A percentile compares a stretch with the other conserved stretches of the same genome.
Evolutionary conservation across 1,140 invertebrate species (phyloP).

Genomic region (Platyscapa corneri): DNA sequence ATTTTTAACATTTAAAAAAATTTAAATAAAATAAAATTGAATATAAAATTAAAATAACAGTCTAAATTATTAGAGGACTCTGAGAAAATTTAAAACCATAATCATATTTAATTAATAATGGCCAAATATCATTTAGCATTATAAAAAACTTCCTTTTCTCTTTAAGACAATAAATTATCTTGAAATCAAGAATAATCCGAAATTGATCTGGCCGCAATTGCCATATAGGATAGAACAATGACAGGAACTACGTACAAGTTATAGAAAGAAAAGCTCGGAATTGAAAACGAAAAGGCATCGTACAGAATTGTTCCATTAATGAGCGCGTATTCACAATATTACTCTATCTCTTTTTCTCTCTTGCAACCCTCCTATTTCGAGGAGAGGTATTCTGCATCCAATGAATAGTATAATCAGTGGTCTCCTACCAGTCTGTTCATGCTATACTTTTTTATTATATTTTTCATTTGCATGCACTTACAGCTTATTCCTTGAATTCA

Average conservation of each 20-base stretch:
- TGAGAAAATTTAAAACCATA: too few relatives aligned
- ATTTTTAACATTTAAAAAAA: too few relatives aligned
- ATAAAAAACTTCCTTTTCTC: not conserved
- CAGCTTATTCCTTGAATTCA: not conserved
- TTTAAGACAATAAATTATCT: not conserved
- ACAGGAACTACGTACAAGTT: not conserved
- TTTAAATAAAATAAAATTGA: too few relatives aligned
- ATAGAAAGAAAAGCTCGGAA: conserved; percentile 9
- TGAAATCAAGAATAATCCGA: not conserved
- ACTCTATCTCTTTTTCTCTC: not conserved
- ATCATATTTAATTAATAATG: too few relatives aligned
- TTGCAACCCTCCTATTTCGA: conserved; percentile 60
- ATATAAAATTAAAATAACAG: too few relatives aligned
- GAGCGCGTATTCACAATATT: conserved; percentile 68
- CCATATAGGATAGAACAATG: not conserved
- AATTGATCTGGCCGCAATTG: conserved; percentile 12
- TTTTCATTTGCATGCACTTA: not conserved
- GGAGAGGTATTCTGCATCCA: conserved; percentile 50
- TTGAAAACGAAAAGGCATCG: not conserved
- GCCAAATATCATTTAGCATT: too few relatives aligned
- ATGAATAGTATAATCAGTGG: conserved; percentile 75
- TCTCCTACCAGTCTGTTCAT: conserved; percentile 67
- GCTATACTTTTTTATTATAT: not conserved
- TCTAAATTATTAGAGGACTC: too few relatives aligned
- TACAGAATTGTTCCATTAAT: conserved; percentile 73